These are phyloP conservation scores for Cylindroiulus punctatus DNA, from an alignment of 2,888 invertebrate species.

Conservation along the genomic window DNA sequence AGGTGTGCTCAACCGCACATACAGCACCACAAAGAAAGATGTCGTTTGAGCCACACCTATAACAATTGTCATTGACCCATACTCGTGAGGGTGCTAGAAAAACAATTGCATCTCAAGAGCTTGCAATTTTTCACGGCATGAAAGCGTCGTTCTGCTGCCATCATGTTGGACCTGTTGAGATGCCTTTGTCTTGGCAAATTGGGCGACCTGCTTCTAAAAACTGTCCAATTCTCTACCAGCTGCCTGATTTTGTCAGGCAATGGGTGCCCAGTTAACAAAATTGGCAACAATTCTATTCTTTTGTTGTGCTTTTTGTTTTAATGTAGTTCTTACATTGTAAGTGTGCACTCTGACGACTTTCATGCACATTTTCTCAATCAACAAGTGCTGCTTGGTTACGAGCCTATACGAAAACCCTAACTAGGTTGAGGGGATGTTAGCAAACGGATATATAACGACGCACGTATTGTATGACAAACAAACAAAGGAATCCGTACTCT, in stretches of 20 bases:
- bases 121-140: neutral
- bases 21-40: neutral
- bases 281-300: neutral
- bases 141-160: neutral
- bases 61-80: conserved; percentile 6
- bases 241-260: neutral
- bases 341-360: neutral
- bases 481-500: too few relatives aligned
- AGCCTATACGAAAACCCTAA: neutral
- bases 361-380: neutral
- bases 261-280: neutral
- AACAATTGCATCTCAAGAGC: neutral
- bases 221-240: neutral
- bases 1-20: neutral
- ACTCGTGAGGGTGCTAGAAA: neutral
- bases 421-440: conserved; percentile 6
- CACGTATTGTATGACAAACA: too few relatives aligned
- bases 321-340: neutral
- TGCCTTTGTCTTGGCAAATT: neutral
- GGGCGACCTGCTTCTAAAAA: neutral
- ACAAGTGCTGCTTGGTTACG: neutral
- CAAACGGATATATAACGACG: neutral
- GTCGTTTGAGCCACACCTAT: neutral
- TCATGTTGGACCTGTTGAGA: neutral
- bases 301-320: neutral